Evolutionary conservation across 2,888 invertebrate genomes (phyloP).

Genomic region (Metellina segmentata): DNA sequence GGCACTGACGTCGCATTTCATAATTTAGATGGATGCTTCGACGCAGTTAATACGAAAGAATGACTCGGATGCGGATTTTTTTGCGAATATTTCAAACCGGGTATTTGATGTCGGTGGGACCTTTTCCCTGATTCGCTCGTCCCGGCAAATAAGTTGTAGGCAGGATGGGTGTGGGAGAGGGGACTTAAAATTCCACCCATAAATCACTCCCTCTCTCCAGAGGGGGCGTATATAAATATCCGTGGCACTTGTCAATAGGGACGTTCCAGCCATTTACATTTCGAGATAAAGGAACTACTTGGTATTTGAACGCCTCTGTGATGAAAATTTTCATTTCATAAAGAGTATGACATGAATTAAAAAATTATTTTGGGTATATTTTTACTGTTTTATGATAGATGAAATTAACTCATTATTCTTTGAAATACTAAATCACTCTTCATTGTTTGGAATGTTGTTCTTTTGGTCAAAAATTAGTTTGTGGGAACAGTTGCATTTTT

Average conservation of each 20-base stretch:
- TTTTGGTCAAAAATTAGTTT: too few relatives aligned
- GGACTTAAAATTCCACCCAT: constrained; percentile 67
- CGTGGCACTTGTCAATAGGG: background rate
- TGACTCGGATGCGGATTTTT: constrained; percentile 59
- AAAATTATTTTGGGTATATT: too few relatives aligned
- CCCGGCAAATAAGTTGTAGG: constrained; percentile 43
- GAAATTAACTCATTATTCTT: too few relatives aligned
- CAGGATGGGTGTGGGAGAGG: constrained; percentile 27
- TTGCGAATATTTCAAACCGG: constrained; percentile 56
- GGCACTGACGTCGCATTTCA: constrained; percentile 59
- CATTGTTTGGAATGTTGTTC: too few relatives aligned
- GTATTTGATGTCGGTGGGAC: constrained; percentile 55
- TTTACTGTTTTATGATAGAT: too few relatives aligned
- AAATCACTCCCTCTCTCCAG: constrained; percentile 40
- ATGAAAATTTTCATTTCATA: too few relatives aligned
- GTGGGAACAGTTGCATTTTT: too few relatives aligned
- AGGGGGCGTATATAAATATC: constrained; percentile 47
- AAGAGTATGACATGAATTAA: too few relatives aligned
- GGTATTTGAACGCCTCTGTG: too few relatives aligned
- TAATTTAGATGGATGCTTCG: constrained; percentile 62
- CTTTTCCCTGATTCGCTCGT: constrained; percentile 73
- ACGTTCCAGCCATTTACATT: too few relatives aligned
- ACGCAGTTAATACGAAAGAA: constrained; percentile 69
- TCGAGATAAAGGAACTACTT: too few relatives aligned
- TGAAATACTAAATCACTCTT: too few relatives aligned